Conservation (phyloP, 2,888 invertebrate species). For the Bombyx huttoni region DNA sequence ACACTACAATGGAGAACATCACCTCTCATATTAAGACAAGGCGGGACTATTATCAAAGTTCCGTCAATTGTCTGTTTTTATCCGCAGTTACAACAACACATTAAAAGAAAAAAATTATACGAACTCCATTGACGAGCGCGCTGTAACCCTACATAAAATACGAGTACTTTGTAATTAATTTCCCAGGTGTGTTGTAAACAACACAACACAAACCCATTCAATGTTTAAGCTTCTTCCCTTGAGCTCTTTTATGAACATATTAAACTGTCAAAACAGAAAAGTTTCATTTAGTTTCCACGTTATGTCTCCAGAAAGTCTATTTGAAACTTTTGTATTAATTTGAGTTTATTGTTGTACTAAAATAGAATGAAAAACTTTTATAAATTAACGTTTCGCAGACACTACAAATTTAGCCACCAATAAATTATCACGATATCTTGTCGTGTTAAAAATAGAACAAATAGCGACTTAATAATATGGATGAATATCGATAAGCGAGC, state of each 20-base stretch:
- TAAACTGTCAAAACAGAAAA: slow-evolving; percentile 22
- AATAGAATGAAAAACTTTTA: too few relatives aligned
- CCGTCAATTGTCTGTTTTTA: background rate
- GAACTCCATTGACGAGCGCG: background rate
- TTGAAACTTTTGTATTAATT: background rate
- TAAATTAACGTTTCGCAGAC: too few relatives aligned
- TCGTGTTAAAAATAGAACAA: too few relatives aligned
- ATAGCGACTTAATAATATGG: too few relatives aligned
- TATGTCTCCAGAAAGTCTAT: slow-evolving; percentile 5
- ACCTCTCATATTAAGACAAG: too few relatives aligned
- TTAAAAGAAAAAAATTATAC: background rate
- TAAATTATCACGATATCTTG: too few relatives aligned
- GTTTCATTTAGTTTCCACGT: slow-evolving; percentile 11
- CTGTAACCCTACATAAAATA: background rate
- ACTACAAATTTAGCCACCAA: too few relatives aligned
- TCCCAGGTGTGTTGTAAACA: slow-evolving; percentile 44
- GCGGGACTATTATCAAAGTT: too few relatives aligned
- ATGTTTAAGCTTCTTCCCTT: slow-evolving; percentile 26
- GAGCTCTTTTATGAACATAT: slow-evolving; percentile 29
- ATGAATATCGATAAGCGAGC: too few relatives aligned
- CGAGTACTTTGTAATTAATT: slow-evolving; percentile 36
- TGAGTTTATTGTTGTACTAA: background rate
- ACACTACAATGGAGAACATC: too few relatives aligned
- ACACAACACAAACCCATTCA: slow-evolving; percentile 27
- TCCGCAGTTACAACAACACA: background rate